These are phyloP conservation scores for Helicoverpa armigera DNA, from an alignment of 1,140 invertebrate species.

Conservation along the genomic window DNA sequence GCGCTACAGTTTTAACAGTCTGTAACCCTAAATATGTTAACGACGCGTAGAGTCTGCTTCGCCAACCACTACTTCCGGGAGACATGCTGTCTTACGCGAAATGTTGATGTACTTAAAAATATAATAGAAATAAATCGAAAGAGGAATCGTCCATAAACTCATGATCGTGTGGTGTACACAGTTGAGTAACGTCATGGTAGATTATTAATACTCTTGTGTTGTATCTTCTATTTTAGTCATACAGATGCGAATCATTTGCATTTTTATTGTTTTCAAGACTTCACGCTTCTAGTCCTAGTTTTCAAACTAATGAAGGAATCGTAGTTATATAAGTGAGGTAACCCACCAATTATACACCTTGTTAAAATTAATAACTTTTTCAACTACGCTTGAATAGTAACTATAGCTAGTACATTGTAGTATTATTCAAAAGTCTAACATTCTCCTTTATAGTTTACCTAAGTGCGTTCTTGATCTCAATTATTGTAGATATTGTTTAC, in stretches of 20 bases:
- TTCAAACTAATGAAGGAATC: not conserved
- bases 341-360: conserved; percentile 28
- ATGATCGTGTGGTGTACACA: too few species aligned
- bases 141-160: too few species aligned
- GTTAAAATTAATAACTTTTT: conserved; percentile 5
- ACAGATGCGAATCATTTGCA: not conserved
- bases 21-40: too few species aligned
- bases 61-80: too few species aligned
- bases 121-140: too few species aligned
- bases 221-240: not conserved
- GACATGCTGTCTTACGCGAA: too few species aligned
- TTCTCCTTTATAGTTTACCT: not conserved
- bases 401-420: conserved; percentile 15
- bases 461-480: conserved; percentile 2
- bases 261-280: not conserved
- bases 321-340: conserved; percentile 28
- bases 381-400: conserved; percentile 20
- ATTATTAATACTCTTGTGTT: not conserved
- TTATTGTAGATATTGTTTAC: conserved; percentile 22
- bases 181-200: not conserved
- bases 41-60: too few species aligned
- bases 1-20: too few species aligned
- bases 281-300: conserved; percentile 45
- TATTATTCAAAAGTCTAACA: not conserved
- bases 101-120: too few species aligned